Percentiles rank a stretch among this genome's conserved stretches.
Evolutionary conservation across 2,888 invertebrate species (phyloP).

Genomic region (Agapetus fuscipes): DNA sequence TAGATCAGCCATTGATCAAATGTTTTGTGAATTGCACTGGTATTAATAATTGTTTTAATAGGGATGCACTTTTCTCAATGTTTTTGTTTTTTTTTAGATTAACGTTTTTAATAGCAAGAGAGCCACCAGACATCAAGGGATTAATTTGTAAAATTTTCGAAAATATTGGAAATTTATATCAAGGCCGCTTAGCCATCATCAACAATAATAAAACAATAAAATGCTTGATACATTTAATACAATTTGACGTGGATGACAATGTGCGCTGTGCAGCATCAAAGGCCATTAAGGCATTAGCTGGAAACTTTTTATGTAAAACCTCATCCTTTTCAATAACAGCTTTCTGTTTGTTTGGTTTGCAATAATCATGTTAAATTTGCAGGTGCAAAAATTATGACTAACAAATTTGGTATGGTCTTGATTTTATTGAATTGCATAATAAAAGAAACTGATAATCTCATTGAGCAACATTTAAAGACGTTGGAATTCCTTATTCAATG

Average conservation of each 20-base stretch:
- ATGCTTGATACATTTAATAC: no score
- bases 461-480: background rate
- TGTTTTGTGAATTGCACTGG: no score
- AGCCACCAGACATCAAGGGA: background rate
- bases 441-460: background rate
- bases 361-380: background rate
- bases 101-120: background rate
- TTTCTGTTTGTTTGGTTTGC: background rate
- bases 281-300: background rate
- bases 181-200: background rate
- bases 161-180: background rate
- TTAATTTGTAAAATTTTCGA: background rate
- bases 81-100: background rate
- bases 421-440: background rate
- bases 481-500: background rate
- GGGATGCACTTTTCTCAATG: no score
- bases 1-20: no score
- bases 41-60: no score
- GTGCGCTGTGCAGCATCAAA: background rate
- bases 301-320: background rate
- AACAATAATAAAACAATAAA: background rate
- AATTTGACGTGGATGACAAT: background rate
- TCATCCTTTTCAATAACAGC: background rate
- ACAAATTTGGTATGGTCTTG: background rate
- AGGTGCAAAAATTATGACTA: background rate